A percentile compares a stretch with the other conserved stretches of the same genome.
phyloP scores from a whole-genome alignment of 2,797 vertebrate genomes.

The Yasuhikotakia modesta region DNA sequence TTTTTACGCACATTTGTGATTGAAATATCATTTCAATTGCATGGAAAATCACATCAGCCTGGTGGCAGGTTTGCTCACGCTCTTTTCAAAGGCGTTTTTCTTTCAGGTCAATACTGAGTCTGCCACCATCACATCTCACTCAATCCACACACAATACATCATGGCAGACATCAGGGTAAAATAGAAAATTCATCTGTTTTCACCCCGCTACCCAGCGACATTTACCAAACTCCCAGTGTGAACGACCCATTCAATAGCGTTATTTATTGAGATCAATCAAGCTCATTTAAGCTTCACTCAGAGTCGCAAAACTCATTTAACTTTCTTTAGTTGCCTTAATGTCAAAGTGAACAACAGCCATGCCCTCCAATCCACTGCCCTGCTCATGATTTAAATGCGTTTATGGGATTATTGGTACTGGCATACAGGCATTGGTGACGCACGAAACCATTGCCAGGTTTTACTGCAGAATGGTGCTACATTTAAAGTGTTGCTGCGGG shows the following conservation, averaged over 20 bases:
- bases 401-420: conserved; percentile 27
- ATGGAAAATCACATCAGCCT: conserved; percentile 40
- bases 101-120: conserved; percentile 48
- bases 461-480: no score
- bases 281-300: conserved; percentile 53
- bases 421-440: conserved; percentile 16
- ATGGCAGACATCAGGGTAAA: conserved; percentile 21
- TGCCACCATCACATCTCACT: conserved; percentile 39
- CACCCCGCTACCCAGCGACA: conserved; percentile 40
- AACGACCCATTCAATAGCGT: conserved; percentile 50
- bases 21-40: conserved; percentile 10
- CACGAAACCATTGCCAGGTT: conserved; percentile 9
- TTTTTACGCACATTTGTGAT: no score
- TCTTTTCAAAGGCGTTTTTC: conserved; percentile 47
- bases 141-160: conserved; percentile 45
- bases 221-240: conserved; percentile 43
- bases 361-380: conserved; percentile 9
- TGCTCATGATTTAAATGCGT: conserved; percentile 20
- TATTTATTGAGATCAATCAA: conserved; percentile 57
- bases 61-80: conserved; percentile 17
- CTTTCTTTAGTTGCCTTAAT: conserved; percentile 50
- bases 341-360: conserved; percentile 45
- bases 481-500: no score
- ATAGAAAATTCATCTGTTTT: conserved; percentile 22
- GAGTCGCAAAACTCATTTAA: conserved; percentile 55